Evolutionary conservation across 2,797 vertebrate genomes (phyloP).

Genomic region (Muscicapa comitata): DNA sequence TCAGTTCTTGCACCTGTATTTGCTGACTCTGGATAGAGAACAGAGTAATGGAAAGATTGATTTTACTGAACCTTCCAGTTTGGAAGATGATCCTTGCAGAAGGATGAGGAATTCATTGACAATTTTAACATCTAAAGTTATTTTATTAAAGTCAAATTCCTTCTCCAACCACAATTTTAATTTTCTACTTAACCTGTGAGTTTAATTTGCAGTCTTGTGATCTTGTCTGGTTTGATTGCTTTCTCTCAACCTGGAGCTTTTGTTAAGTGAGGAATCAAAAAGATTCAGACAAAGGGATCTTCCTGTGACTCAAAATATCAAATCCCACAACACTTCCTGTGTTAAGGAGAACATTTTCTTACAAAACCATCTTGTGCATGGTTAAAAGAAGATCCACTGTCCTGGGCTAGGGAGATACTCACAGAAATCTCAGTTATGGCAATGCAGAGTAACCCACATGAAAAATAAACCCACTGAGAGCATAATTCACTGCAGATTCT

Average conservation of each 20-base stretch:
- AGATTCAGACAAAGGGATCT: not conserved
- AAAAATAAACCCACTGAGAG: not conserved
- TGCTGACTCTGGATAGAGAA: not conserved
- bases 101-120: not conserved
- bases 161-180: rapidly evolving
- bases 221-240: not conserved
- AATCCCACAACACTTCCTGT: not conserved
- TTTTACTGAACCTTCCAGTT: not conserved
- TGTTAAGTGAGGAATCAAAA: not conserved
- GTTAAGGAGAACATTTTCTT: not conserved
- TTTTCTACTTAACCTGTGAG: not conserved
- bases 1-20: not conserved
- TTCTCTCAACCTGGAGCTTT: not conserved
- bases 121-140: not conserved
- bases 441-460: not conserved
- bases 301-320: not conserved
- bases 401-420: not conserved
- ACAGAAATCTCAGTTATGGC: not conserved
- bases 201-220: not conserved
- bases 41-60: not conserved
- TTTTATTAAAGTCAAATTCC: not conserved
- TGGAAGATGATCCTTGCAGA: not conserved
- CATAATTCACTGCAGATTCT: not conserved
- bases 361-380: not conserved
- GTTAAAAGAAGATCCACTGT: not conserved